These are phyloP conservation scores for Dione vanillae DNA, from an alignment of 2,888 invertebrate species.

Conservation along the genomic window DNA sequence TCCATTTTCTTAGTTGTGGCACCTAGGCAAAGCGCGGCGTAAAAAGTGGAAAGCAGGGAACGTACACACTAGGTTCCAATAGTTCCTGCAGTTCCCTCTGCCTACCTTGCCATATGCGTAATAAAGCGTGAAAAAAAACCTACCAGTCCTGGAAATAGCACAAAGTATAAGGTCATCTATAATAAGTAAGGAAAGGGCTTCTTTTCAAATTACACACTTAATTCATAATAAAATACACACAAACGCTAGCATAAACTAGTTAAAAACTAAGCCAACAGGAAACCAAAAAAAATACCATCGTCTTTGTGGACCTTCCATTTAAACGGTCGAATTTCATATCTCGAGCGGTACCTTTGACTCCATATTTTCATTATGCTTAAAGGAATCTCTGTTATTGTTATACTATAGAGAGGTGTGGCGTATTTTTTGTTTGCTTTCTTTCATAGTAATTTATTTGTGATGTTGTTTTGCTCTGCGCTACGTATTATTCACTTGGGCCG, in stretches of 20 bases:
- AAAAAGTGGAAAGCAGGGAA: no score
- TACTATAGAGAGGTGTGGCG: constrained; percentile 72
- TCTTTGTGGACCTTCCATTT: constrained; percentile 50
- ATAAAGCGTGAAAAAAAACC: no score
- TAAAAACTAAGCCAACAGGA: constrained; percentile 52
- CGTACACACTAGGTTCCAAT: no score
- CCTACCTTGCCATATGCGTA: no score
- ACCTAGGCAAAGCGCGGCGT: no score
- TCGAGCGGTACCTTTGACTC: constrained; percentile 51
- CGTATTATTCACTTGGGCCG: constrained; percentile 61
- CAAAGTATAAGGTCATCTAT: no score
- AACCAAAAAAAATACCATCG: constrained; percentile 48
- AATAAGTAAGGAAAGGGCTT: no score
- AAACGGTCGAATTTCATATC: constrained; percentile 64
- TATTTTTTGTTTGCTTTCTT: constrained; percentile 63
- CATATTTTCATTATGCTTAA: constrained; percentile 64
- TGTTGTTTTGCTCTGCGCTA: constrained; percentile 63
- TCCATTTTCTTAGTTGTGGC: no score
- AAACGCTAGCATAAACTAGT: constrained; percentile 27
- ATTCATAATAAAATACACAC: no score
- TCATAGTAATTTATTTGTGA: constrained; percentile 64
- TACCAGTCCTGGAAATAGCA: no score
- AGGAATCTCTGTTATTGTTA: constrained; percentile 72
- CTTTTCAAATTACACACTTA: no score
- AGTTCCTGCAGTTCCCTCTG: no score